These are phyloP conservation scores for Pipistrellus kuhlii DNA, from an alignment of 2,797 vertebrate species.

Conservation along the genomic window DNA sequence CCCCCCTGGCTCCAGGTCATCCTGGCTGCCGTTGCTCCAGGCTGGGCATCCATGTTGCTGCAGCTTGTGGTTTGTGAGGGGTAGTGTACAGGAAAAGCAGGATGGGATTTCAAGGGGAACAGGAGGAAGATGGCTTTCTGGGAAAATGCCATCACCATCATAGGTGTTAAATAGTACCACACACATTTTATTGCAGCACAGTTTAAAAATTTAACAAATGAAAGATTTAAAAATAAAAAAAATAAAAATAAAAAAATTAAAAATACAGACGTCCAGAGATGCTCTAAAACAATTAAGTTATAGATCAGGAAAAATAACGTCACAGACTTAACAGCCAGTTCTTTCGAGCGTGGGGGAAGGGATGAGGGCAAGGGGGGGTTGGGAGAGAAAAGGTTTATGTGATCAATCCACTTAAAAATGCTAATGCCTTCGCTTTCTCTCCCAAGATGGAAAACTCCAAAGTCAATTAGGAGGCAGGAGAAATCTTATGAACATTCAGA, in stretches of 20 bases:
- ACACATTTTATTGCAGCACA: conserved; percentile 87
- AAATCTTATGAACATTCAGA: conserved; percentile 86
- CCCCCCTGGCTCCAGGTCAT: conserved; percentile 84
- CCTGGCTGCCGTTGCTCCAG: conserved; percentile 85
- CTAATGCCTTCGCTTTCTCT: conserved; percentile 84
- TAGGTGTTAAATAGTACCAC: conserved; percentile 84
- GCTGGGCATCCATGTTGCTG: conserved; percentile 84
- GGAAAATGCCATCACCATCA: conserved; percentile 82
- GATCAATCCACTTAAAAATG: conserved; percentile 86
- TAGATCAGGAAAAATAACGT: conserved; percentile 86
- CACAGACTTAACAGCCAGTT: conserved; percentile 86
- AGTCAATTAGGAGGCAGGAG: conserved; percentile 83
- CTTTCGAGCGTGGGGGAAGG: conserved; percentile 80
- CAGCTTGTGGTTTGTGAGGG: conserved; percentile 84
- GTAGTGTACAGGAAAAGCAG: conserved; percentile 83
- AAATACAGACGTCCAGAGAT: conserved; percentile 86
- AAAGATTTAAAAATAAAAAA: conserved; percentile 87
- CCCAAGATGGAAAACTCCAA: conserved; percentile 85
- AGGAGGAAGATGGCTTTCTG: conserved; percentile 82
- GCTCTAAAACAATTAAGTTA: conserved; percentile 86
- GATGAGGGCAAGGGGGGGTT: conserved; percentile 81
- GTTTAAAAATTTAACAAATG: conserved; percentile 87
- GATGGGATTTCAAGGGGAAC: conserved; percentile 83
- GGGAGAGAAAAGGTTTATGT: conserved; percentile 84
- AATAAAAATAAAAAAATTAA: conserved; percentile 85